Conservation (phyloP, 2,888 invertebrate species). For the Corythucha ciliata region DNA sequence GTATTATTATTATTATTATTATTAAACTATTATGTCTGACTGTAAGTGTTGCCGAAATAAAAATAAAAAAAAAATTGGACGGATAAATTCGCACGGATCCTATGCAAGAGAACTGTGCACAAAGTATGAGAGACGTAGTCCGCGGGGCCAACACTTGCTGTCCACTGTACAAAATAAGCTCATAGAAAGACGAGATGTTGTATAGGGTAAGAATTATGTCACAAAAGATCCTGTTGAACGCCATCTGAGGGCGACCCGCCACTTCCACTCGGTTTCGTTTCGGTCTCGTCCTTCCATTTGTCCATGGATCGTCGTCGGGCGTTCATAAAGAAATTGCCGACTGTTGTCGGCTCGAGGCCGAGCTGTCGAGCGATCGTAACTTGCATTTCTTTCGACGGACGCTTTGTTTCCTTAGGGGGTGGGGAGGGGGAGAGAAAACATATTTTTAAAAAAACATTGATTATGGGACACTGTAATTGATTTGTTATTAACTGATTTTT, state of each 20-base stretch:
- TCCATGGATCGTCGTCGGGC: slow-evolving; percentile 96
- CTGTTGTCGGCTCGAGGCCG: slow-evolving; percentile 93
- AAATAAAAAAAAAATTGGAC: not conserved
- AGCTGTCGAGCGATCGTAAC: slow-evolving; percentile 96
- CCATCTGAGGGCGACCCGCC: slow-evolving; percentile 31
- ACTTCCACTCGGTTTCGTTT: slow-evolving; percentile 46
- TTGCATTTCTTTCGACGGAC: slow-evolving; percentile 99
- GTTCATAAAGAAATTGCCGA: slow-evolving; percentile 99
- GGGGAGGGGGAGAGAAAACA: too few relatives aligned
- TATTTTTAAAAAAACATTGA: too few relatives aligned
- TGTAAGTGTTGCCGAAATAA: slow-evolving; percentile 20
- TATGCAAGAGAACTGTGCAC: slow-evolving; percentile 29
- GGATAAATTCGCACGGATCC: slow-evolving; percentile 16
- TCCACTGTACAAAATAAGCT: slow-evolving; percentile 28
- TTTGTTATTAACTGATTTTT: too few relatives aligned
- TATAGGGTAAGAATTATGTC: slow-evolving; percentile 35
- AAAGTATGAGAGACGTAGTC: slow-evolving; percentile 30
- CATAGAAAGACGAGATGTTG: slow-evolving; percentile 35
- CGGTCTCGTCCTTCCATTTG: slow-evolving; percentile 95
- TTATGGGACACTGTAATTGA: too few relatives aligned
- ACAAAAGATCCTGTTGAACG: slow-evolving; percentile 33
- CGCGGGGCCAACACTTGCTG: slow-evolving; percentile 27
- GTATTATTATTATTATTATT: too few relatives aligned
- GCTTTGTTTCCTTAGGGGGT: slow-evolving; percentile 99
- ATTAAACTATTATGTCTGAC: too few relatives aligned